A percentile compares a stretch with the other conserved stretches of the same genome.
Evolutionary conservation across 2,888 invertebrate species (phyloP).

Genomic region (Pandemis corylana): DNA sequence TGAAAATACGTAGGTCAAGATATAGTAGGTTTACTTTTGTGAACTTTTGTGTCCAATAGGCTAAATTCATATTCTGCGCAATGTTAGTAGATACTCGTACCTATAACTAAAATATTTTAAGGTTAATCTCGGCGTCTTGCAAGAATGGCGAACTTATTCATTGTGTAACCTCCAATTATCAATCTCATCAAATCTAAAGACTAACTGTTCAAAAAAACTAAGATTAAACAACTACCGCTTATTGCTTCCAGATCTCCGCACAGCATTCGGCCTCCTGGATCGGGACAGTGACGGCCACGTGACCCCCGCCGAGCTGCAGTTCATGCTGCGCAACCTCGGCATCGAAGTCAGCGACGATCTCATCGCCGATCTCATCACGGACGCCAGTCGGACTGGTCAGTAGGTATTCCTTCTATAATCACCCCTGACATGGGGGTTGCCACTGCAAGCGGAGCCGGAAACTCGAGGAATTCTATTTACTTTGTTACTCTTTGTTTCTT

Average conservation of each 20-base stretch:
- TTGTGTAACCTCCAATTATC: too few relatives aligned
- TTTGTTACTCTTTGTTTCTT: too few relatives aligned
- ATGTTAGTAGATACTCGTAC: too few relatives aligned
- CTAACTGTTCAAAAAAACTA: not conserved
- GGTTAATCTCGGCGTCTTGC: too few relatives aligned
- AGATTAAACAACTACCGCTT: constrained; percentile 23
- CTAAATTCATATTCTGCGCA: too few relatives aligned
- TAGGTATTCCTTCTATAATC: constrained; percentile 32
- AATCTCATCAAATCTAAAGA: too few relatives aligned
- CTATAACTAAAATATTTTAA: too few relatives aligned
- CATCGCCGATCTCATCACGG: constrained; percentile 89
- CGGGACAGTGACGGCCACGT: constrained; percentile 91
- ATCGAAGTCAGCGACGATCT: constrained; percentile 90
- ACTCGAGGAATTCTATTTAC: too few relatives aligned
- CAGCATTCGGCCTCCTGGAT: constrained; percentile 91
- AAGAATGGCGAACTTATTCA: too few relatives aligned
- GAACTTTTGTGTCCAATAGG: too few relatives aligned
- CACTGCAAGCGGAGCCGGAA: not conserved
- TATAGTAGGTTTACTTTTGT: too few relatives aligned
- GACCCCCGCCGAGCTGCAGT: constrained; percentile 90
- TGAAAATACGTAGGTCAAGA: too few relatives aligned
- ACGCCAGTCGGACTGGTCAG: constrained; percentile 90
- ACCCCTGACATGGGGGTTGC: not conserved
- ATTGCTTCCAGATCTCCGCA: constrained; percentile 86
- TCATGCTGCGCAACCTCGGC: constrained; percentile 91